Evolutionary conservation across 2,888 invertebrate species (phyloP), one percentile per base, ranked within the genome.

Genomic region (Nomada lathburiana): DNA sequence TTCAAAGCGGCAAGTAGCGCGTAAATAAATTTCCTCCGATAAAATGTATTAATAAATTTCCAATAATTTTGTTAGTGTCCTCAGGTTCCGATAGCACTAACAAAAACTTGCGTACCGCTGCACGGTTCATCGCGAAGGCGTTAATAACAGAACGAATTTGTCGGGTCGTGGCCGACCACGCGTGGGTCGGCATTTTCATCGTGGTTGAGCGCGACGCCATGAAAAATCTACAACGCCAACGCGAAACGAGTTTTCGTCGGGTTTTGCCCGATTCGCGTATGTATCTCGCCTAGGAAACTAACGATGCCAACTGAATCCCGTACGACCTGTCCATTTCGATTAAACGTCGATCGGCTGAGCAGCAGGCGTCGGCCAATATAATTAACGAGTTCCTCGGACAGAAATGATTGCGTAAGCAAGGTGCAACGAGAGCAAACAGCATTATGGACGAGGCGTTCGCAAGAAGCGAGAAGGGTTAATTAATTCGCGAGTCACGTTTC

Each of bases 331-430:
- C 78, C 62, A 23, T 77, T 59, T 64, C 64, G 72, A 72, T 72
- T 72, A 76, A 50, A 42, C 64, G 47, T 76, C 76, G 73, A 59
- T 59, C 42, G 57, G n/a, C 52, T 60, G 26, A 65, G 29, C 26
- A 20, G 42, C 44, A 47, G 47, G 44, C 36, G 69, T 64, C 57
- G 36, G 52, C 47, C 79, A 18, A 64, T 70, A 55, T 55, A 79
- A 71, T 80, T 79, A 79, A 80, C 70, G 71, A 79, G 71, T 29
- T 52, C 44, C 26, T 53, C 70, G 47, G 20, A 16, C 55, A 36
- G 78, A 16, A 63, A 55, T 26, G 62, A 44, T 80, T 79, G 42
- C 65, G 70, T 50, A 80, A 80, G 50, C 36, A 18, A 18, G 55
- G 68, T 42, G 29, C 18, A 55, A 60, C 13, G 44, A 59, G 29